Evolutionary conservation across 2,113 vertebrate genomes (phyloP), one percentile per base, ranked within the genome.

Genomic region (Phycodurus eques): DNA sequence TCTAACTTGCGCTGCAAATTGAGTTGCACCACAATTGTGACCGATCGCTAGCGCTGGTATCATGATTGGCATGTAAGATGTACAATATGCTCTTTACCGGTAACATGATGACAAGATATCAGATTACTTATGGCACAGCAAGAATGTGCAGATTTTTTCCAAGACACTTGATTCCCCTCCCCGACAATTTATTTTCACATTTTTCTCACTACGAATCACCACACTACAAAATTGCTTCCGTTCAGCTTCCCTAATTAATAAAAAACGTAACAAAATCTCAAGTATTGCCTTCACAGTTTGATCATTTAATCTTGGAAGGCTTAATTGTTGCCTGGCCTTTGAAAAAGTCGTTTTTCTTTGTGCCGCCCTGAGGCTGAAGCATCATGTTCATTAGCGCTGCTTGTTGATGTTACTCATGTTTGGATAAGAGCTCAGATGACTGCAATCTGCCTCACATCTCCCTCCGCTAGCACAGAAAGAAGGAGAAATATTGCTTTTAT

Each of bases 311-410:
- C 47, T 54, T n/a, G 49, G 39, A 33, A n/a, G 27, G 17, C 33
- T 75, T 27, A n/a, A 69, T 49, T 80, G n/a, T 82, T 62, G 74
- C 64, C 66, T 76, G 75, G 63, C 71, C 47, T 78, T 74, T 79
- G 78, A 85, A 79, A 82, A 75, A 77, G 19, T 42, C 47, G 33
- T 68, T 81, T 84, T 82, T 83, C 81, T 81, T 85, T 85, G 74
- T 77, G 51, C 77, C 77, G 84, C 87, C 82, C 59, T 74, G 80
- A 68, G 81, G 81, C 85, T 83, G 81, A 84, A 85, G 80, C 82
- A 85, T 81, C 80, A 72, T 80, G 81, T 90, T 92, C 85, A 90
- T 90, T 92, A 90, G 85, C 85, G 86, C 83, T 88, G 86, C 83
- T 87, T 88, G 83, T 77, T 77, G 78, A 79, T 87, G 70, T 72